Evolutionary conservation across 2,113 vertebrate genomes (phyloP), one percentile per base, ranked within the genome.

Genomic region (Hippocampus mohnikei): DNA sequence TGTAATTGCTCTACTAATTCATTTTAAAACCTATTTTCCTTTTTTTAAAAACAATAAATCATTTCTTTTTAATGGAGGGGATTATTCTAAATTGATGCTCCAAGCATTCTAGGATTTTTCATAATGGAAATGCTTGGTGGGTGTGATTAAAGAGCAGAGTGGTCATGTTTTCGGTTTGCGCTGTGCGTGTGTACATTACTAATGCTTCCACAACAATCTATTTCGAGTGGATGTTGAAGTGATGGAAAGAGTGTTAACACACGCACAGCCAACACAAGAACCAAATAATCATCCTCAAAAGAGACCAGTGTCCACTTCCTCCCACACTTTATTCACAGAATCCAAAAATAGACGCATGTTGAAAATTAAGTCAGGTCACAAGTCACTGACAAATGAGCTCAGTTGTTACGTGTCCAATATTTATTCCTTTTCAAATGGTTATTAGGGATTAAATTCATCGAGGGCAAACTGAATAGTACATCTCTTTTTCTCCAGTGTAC

Each of bases 401-500:
- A 82, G 77, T 67, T 72, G 70, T 78, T 79, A 73, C 76, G 87
- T 88, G 88, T 89, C 87, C 89, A 91, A 92, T 88, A 86, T 90
- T 88, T 88, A 91, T 91, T 91, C 71, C 42, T 87, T 90, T 91
- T 89, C 90, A 93, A 92, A 92, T 56, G 79, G 91, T 92, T 91
- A 92, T 93, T 91, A 91, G 84, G 73, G 90, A 90, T 92, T 91
- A 87, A 88, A 88, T 87, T 91, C 82, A 91, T 89, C 84, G 84
- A 67, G 85, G 90, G 88, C 13, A 15, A 86, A 89, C 85, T 86
- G 80, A 90, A 91, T 84, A 83, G 88, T 86, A 92, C 90, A 91
- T 88, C 71, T 90, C 76, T 88, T 87, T 81, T 88, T 89, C 88
- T 93, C 92, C 91, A 92, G 92, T 93, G 92, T 92, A 92, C 89